Base-by-base conservation (phyloP, 2,888 invertebrate genomes). In the Globia sparganii region DNA sequence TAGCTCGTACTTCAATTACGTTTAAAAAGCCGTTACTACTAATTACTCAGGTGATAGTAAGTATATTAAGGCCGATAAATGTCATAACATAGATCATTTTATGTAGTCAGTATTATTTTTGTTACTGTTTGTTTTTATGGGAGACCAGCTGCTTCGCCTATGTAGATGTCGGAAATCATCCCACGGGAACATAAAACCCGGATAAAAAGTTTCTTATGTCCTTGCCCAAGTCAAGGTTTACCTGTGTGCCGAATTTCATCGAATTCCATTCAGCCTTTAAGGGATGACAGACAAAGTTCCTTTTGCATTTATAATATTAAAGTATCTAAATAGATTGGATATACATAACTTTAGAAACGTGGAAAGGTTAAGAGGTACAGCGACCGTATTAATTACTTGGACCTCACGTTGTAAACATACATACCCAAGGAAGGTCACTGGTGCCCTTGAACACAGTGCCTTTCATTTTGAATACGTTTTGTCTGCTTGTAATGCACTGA, bases 381-480 rank as follows among this genome's bases (percentile, higher is more conserved):
- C 21, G 21, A 34, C 6, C 34, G n/a, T 18, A 59, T 21, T 68
- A 61, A 62, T 62, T 53, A 62, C 56, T 6, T 34, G 9, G 18
- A 61, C 40, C 28, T 40, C 18, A 75, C 15, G 31, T 81, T 37
- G 15, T 62, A 28, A 56, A 21, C 31, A 43, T 77, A 34, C 9
- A 5, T 46, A n/a, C 13, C 34, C 68, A 37, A 62, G 34, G 62
- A 77, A 62, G 61, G 81, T 62, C 75, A 77, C 18, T 1, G 31
- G 34, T 43, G 53, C 40, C 80, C 28, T 56, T 81, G 43, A 56
- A 31, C 31, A 28, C 5, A 62, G 18, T 62, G 46, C 81, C 62
- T 81, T 81, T 81, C 62, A 43, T 81, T 78, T 81, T 75, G 25
- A 43, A 75, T 25, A 46, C 25, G 9, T 62, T 43, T 80, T 28